Conservation (phyloP, 2,888 invertebrate genomes). For the Schizaphis graminum region DNA sequence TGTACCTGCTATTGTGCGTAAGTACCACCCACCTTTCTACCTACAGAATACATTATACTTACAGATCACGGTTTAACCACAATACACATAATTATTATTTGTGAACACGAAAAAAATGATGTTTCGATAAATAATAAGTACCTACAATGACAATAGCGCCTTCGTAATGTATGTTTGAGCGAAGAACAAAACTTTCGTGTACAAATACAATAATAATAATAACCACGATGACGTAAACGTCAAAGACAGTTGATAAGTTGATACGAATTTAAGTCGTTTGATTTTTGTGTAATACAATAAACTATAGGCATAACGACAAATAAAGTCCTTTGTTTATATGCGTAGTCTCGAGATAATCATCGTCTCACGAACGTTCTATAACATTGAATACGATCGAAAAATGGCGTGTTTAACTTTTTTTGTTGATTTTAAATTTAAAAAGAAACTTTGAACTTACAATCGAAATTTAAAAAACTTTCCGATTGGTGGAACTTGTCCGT, state of each 20-base stretch:
- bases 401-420: not conserved
- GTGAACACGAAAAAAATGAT: slow-evolving; percentile 21
- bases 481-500: not conserved
- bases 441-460: not conserved
- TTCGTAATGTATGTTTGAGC: not conserved
- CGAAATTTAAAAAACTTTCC: not conserved
- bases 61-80: not conserved
- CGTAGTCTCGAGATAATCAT: not conserved
- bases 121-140: slow-evolving; percentile 22
- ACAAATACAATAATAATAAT: slow-evolving; percentile 35
- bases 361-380: not conserved
- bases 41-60: not conserved
- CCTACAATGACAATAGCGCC: not conserved
- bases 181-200: slow-evolving; percentile 6
- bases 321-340: not conserved
- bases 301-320: not conserved
- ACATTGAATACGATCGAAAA: not conserved
- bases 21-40: not conserved
- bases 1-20: not conserved
- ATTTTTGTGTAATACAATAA: slow-evolving; percentile 22
- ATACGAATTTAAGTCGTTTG: slow-evolving; percentile 40
- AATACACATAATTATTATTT: not conserved
- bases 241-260: not conserved
- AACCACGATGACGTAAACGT: not conserved
- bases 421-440: not conserved